These are phyloP conservation scores for Amorpha juglandis DNA, from an alignment of 2,888 invertebrate genomes.

Conservation along the genomic window DNA sequence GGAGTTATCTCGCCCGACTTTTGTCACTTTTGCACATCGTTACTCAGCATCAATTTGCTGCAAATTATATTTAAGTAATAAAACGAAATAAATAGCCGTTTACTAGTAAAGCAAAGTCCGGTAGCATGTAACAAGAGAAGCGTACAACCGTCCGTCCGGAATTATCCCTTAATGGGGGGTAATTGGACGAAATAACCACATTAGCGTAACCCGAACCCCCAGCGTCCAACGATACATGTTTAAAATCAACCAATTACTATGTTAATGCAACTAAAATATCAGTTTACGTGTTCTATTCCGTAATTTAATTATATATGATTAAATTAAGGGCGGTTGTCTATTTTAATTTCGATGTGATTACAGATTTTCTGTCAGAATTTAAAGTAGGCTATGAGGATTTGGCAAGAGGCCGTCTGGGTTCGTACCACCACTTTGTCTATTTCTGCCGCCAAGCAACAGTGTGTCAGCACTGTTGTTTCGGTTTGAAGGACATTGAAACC, in stretches of 20 bases:
- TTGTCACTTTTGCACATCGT: too few species aligned
- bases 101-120: constrained; percentile 28
- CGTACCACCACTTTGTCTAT: too few species aligned
- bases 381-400: too few species aligned
- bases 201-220: constrained; percentile 58
- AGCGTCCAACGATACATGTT: constrained; percentile 55
- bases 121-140: constrained; percentile 50
- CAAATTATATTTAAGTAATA: background rate
- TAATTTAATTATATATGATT: constrained; percentile 25
- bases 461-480: too few species aligned
- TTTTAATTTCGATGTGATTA: background rate
- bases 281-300: constrained; percentile 32
- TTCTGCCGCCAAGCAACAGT: too few species aligned
- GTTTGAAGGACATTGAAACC: too few species aligned
- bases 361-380: background rate
- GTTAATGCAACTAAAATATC: constrained; percentile 39
- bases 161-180: constrained; percentile 66
- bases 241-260: constrained; percentile 53
- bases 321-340: background rate
- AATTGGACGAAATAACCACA: constrained; percentile 76
- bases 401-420: too few species aligned
- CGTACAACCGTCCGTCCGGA: constrained; percentile 52
- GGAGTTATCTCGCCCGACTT: too few species aligned
- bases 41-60: too few species aligned
- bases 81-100: background rate